A percentile compares a stretch with the other conserved stretches of the same genome.
These are phyloP conservation scores for Champsocephalus esox DNA, from an alignment of 2,797 vertebrate genomes.

Conservation along the genomic window DNA sequence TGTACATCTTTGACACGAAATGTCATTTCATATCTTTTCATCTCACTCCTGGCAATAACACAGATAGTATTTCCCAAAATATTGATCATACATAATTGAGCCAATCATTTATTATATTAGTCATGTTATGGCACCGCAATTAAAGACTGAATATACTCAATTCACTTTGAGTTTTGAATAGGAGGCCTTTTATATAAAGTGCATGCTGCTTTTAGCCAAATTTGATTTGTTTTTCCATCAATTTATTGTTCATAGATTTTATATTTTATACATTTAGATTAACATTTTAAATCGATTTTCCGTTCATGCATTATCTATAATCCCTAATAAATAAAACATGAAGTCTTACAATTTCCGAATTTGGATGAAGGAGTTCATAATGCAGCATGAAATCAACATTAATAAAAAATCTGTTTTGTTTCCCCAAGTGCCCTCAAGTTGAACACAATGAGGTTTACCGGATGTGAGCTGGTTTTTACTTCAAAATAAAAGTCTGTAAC, in stretches of 20 bases:
- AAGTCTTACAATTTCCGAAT: neutral
- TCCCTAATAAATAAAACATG: neutral
- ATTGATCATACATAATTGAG: neutral
- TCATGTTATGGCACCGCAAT: neutral
- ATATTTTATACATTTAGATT: no score
- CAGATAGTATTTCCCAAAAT: neutral
- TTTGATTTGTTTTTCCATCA: neutral
- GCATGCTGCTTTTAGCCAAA: neutral
- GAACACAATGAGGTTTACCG: neutral
- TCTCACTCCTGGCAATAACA: neutral
- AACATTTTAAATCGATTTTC: neutral
- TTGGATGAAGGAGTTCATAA: neutral
- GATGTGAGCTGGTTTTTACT: neutral
- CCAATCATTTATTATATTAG: neutral
- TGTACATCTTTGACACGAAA: neutral
- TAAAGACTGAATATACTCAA: neutral
- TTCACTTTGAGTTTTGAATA: neutral
- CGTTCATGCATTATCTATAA: neutral
- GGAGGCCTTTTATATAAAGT: neutral
- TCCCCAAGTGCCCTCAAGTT: constrained; percentile 23
- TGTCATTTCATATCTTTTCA: neutral
- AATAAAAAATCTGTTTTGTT: constrained; percentile 54
- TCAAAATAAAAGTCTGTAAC: constrained; percentile 48
- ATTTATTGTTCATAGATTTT: neutral
- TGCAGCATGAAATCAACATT: neutral